A percentile compares a stretch with the other conserved stretches of the same genome.
phyloP scores from a whole-genome alignment of 2,797 vertebrate species.

The Scolopax rusticola region DNA sequence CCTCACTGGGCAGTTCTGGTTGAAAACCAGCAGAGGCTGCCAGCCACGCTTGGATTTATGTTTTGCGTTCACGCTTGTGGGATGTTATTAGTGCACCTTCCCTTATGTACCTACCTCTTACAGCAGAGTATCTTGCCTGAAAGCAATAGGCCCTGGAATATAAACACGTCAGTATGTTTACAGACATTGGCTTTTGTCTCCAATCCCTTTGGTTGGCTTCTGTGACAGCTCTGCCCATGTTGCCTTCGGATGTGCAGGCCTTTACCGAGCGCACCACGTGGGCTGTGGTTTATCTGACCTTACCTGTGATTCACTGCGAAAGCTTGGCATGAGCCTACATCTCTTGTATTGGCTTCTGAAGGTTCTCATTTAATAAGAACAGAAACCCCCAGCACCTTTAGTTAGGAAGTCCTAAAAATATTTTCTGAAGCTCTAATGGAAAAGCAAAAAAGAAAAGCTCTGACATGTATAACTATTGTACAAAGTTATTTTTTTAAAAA shows the following conservation, averaged over 20 bases:
- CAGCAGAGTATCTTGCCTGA: background rate
- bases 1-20: background rate
- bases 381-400: background rate
- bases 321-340: background rate
- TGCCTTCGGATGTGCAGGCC: background rate
- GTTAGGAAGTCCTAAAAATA: background rate
- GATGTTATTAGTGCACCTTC: background rate
- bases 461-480: background rate
- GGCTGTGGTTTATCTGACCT: background rate
- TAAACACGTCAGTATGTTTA: background rate
- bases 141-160: background rate
- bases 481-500: background rate
- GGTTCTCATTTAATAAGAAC: background rate
- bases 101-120: background rate
- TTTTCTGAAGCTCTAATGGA: background rate
- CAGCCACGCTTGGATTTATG: background rate
- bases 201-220: background rate
- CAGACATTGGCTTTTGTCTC: background rate
- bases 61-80: background rate
- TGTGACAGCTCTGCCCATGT: background rate
- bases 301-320: background rate
- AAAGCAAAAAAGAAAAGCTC: background rate
- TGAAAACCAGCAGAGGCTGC: constrained; percentile 2
- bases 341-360: background rate
- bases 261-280: accelerated